Evolutionary conservation across 2,797 vertebrate genomes (phyloP), one percentile per base, ranked within the genome.

Genomic region (Spheniscus humboldti): DNA sequence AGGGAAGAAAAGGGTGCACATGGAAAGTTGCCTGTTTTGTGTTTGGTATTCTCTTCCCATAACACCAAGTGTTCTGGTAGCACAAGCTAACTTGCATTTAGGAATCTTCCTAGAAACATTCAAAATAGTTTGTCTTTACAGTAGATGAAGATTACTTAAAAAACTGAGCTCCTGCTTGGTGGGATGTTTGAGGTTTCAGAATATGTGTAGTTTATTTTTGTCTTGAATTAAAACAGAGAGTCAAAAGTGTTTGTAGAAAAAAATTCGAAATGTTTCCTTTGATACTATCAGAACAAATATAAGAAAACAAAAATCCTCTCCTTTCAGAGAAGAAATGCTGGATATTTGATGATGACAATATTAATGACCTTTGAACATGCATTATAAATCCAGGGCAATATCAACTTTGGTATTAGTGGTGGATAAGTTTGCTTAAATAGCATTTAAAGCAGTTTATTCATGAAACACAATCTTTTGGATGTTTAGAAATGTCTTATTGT

Each of bases 401-500:
- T 92, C 83, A 93, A 73, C 69, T 56, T 76, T 45, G 41, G 82
- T 78, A 86, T 93, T 93, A 90, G 59, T n/a, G 11, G 47, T 73
- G 56, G 71, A 67, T 57, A 91, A 81, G 35, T 95, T 95, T 95
- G 86, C 93, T 95, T 93, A 86, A 86, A 84, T 76, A 95, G 39
- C 47, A 88, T 95, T 96, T 94, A 92, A 86, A 76, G 17, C 33
- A 92, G 73, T 31, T 96, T 95, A 92, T 86, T 93, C 3, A 66
- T 59, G 85, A 96, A 95, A 96, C 31, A 63, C 28, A 86, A 81
- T 86, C 60, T 91, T 92, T 81, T 94, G 45, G 41, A 53, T 96
- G 53, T 90, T 96, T 94, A 74, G 75, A 94, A 92, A 92, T 86
- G 43, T 86, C 56, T 95, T 91, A 87, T 57, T 95, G 69, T 69